These are phyloP conservation scores for Mesoligia furuncula DNA, from an alignment of 2,888 invertebrate genomes.

Conservation along the genomic window DNA sequence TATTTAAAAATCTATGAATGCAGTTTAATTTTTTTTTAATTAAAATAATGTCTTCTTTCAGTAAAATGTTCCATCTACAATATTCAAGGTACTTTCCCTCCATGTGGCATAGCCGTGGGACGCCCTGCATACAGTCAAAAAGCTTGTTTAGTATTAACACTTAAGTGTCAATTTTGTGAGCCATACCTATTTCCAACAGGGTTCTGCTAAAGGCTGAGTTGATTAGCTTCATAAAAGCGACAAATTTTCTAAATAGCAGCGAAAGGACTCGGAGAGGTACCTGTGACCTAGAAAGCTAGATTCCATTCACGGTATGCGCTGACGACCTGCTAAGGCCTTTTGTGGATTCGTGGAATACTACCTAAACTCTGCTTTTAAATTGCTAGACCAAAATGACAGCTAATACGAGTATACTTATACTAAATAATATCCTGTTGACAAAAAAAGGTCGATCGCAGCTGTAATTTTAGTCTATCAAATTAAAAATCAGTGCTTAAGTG, in stretches of 20 bases:
- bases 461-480: neutral
- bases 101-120: too few relatives aligned
- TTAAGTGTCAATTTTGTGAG: slow-evolving; percentile 17
- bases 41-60: too few relatives aligned
- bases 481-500: neutral
- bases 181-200: slow-evolving; percentile 10
- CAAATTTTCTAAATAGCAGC: slow-evolving; percentile 19
- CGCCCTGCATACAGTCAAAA: neutral
- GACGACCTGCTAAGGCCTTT: neutral
- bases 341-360: neutral
- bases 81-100: too few relatives aligned
- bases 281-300: slow-evolving; percentile 5
- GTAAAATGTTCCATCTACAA: too few relatives aligned
- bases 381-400: neutral
- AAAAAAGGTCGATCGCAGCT: neutral
- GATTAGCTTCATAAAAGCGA: slow-evolving; percentile 38
- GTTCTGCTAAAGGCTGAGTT: slow-evolving; percentile 25
- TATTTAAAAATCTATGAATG: too few relatives aligned
- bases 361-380: neutral
- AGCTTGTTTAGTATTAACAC: neutral
- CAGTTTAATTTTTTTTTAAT: too few relatives aligned
- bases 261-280: neutral
- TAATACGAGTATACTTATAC: too few relatives aligned
- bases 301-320: neutral
- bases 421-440: too few relatives aligned